Percentiles rank a stretch among this genome's conserved stretches.
phyloP scores from a whole-genome alignment of 2,888 invertebrate genomes.

The Athalia rosae region DNA sequence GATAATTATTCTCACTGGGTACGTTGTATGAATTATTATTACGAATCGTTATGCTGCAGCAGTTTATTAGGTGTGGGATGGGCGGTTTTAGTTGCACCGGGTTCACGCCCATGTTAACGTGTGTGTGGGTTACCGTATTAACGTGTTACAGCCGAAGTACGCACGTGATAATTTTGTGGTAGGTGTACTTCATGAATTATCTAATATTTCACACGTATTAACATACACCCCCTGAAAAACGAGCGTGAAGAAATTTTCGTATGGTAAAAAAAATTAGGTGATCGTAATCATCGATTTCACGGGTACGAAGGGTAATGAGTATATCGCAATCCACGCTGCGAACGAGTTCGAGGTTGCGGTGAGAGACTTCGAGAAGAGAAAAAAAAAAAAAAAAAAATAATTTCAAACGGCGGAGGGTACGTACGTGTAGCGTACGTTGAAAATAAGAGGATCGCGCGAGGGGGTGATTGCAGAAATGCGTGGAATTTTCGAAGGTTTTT shows the following conservation, averaged over 20 bases:
- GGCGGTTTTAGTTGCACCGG: constrained; percentile 63
- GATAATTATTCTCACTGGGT: constrained; percentile 17
- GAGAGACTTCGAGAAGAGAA: too few relatives aligned
- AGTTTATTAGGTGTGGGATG: constrained; percentile 62
- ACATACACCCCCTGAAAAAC: background rate
- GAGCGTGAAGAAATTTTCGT: background rate
- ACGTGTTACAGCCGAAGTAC: constrained; percentile 8
- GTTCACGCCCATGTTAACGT: constrained; percentile 64
- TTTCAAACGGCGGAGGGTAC: too few relatives aligned
- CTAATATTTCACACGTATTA: background rate
- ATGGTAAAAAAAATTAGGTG: background rate
- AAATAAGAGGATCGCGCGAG: background rate
- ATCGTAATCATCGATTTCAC: too few relatives aligned
- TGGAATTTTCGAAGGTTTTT: constrained; percentile 5
- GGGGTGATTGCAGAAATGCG: background rate
- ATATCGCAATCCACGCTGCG: too few relatives aligned
- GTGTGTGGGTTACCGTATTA: constrained; percentile 26
- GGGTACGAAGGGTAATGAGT: too few relatives aligned
- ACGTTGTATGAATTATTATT: constrained; percentile 63
- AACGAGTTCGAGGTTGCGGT: too few relatives aligned
- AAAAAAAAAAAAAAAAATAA: too few relatives aligned
- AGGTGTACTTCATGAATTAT: constrained; percentile 1
- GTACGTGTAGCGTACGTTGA: background rate
- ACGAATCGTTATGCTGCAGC: constrained; percentile 56
- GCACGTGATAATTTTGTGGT: background rate